Evolutionary conservation across 2,113 vertebrate species (phyloP), one percentile per base, ranked within the genome.

Genomic region (Ceyx cyanopectus): DNA sequence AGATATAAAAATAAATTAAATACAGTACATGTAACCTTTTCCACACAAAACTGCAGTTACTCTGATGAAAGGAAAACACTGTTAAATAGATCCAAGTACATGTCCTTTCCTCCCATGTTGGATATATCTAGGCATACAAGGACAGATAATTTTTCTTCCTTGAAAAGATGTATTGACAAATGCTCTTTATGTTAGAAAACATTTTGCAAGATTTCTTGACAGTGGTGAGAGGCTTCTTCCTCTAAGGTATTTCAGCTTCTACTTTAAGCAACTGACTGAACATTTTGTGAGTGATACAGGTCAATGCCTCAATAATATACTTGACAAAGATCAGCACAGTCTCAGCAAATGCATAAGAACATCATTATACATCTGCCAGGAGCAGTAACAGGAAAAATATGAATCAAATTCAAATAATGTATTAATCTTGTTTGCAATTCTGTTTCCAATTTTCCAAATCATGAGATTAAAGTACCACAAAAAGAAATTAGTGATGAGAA

Each of bases 401-500:
- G 45, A 92, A 81, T 79, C 58, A 76, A 89, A 85, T 73, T 87
- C 61, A 89, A 78, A 53, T 16, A n/a, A 61, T 72, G 18, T 68
- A 73, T 77, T 82, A 82, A 73, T 74, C 53, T 81, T 90, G 41
- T 75, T 89, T 89, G 62, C 54, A 95, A 79, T 85, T 81, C 48
- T 84, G 46, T 84, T 93, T 90, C 73, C 70, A 91, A n/a, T 92
- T 94, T 92, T 89, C 54, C 62, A 94, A 85, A 93, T 61, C 66
- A 87, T 17, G 88, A 89, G 45, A 95, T 72, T 84, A 75, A 81
- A 84, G 45, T 34, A 79, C 37, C 32, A 56, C 66, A 54, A 54
- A 81, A 85, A 90, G 8, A 68, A 92, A 90, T 85, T 54, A 87
- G 62, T 24, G 17, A 57, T 54, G 41, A 92, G 78, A 83, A 85